These are phyloP conservation scores for Nephrotoma appendiculata DNA, from an alignment of 2,888 invertebrate genomes.

Conservation along the genomic window DNA sequence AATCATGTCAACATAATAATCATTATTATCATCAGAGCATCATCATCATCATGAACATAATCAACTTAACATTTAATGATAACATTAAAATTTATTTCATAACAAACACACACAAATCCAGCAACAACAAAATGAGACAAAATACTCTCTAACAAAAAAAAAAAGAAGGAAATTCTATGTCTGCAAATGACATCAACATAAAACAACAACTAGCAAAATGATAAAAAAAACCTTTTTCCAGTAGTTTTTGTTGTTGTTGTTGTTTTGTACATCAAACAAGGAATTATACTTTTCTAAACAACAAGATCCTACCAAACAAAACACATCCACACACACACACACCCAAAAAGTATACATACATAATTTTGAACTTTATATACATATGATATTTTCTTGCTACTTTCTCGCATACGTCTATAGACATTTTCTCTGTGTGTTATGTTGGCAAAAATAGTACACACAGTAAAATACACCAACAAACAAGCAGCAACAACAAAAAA, in stretches of 20 bases:
- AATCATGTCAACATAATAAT: constrained; percentile 1
- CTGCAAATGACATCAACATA: constrained; percentile 1
- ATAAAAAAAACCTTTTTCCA: constrained; percentile 1
- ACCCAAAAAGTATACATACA: not conserved
- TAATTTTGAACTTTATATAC: not conserved
- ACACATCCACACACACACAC: not conserved
- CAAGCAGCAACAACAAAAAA: not conserved
- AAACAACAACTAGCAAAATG: not conserved
- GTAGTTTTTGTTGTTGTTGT: not conserved
- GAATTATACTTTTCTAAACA: not conserved
- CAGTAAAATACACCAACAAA: not conserved
- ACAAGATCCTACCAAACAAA: not conserved
- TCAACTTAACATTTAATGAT: constrained; percentile 1
- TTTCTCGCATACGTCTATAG: not conserved
- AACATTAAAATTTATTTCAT: constrained; percentile 2
- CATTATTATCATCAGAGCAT: not conserved
- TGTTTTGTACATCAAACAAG: not conserved
- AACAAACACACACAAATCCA: not conserved
- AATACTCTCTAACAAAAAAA: not conserved
- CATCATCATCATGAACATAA: constrained; percentile 2
- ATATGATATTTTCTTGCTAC: not conserved
- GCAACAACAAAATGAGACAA: not conserved
- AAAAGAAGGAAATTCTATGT: not conserved
- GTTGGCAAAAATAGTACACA: not conserved
- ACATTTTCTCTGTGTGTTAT: not conserved